A percentile compares a stretch with the other conserved stretches of the same genome.
phyloP scores from a whole-genome alignment of 2,888 invertebrate species.

The Trichogramma evanescens region DNA sequence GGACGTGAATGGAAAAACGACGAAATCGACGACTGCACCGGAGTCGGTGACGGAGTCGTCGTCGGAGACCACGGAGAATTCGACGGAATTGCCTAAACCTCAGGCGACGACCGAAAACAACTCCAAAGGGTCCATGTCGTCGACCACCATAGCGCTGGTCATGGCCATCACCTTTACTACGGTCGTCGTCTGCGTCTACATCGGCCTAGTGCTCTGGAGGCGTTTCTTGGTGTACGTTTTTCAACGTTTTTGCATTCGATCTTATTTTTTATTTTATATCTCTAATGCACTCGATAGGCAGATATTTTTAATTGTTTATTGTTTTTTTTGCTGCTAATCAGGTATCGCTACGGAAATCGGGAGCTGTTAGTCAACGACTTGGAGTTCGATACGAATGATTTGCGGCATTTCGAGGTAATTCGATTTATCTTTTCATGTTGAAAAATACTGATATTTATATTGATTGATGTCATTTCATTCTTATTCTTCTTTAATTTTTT shows the following conservation, averaged over 20 bases:
- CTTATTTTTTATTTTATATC: not conserved
- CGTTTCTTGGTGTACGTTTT: conserved; percentile 47
- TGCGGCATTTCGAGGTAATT: conserved; percentile 48
- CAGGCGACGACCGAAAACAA: not conserved
- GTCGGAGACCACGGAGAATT: not conserved
- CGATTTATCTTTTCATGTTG: not conserved
- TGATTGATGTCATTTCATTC: no score
- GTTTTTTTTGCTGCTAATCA: conserved; percentile 13
- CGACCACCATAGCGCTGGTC: conserved; percentile 34
- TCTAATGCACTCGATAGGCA: not conserved
- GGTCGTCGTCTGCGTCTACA: conserved; percentile 42
- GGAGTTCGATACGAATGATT: conserved; percentile 45
- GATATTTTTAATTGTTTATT: not conserved
- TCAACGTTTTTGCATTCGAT: not conserved
- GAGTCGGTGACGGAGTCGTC: not conserved
- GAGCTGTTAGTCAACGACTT: conserved; percentile 48
- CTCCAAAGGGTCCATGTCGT: conserved; percentile 23
- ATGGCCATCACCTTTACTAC: conserved; percentile 38
- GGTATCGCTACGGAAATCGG: conserved; percentile 45
- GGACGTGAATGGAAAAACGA: not conserved
- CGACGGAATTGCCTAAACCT: not conserved
- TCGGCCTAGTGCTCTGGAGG: conserved; percentile 45
- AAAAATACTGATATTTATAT: no score
- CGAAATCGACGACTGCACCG: not conserved
- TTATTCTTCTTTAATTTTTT: not conserved